Evolutionary conservation across 2,797 vertebrate species (phyloP).

Genomic region (Acomys russatus): DNA sequence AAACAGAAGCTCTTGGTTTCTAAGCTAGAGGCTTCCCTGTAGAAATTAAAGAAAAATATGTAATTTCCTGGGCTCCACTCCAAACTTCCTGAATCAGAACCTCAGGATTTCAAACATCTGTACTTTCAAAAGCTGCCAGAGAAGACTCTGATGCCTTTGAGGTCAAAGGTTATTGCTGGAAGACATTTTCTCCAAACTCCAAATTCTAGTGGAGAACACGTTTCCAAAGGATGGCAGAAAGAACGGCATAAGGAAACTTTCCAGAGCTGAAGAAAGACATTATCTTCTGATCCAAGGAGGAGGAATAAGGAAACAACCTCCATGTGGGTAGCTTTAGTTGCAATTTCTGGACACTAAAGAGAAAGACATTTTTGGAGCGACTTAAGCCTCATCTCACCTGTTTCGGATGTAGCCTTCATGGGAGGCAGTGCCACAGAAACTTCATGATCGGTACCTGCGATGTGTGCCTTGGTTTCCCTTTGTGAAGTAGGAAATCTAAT

Average conservation of each 20-base stretch:
- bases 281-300: neutral
- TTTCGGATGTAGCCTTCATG: neutral
- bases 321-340: neutral
- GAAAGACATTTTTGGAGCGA: neutral
- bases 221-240: neutral
- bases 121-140: neutral
- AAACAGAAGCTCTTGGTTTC: slow-evolving; percentile 4
- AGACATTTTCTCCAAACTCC: neutral
- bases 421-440: neutral
- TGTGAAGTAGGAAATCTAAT: neutral
- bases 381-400: neutral
- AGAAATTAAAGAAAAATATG: neutral
- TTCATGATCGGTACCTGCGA: neutral
- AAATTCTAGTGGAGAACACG: neutral
- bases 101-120: neutral
- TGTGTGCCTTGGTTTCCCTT: neutral
- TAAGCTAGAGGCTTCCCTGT: neutral
- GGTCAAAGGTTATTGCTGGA: neutral
- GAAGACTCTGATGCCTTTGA: neutral
- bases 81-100: neutral
- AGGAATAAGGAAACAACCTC: neutral
- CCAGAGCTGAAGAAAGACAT: neutral
- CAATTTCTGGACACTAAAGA: neutral
- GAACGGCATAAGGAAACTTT: neutral
- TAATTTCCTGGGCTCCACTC: neutral